Conservation (phyloP, 2,797 vertebrate genomes). For the Corythornis leucogaster region DNA sequence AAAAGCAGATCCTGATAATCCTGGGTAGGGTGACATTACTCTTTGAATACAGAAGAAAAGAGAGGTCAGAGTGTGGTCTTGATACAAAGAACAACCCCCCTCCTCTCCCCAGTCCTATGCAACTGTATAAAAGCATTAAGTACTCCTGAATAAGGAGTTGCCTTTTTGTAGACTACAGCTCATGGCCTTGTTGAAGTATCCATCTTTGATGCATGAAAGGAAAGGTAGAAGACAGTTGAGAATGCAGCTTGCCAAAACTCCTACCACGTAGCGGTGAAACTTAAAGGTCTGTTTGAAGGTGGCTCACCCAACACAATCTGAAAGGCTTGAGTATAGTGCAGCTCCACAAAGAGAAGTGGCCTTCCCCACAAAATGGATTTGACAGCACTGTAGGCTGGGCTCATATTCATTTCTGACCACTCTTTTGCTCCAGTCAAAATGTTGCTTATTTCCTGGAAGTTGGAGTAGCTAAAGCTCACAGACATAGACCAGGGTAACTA, state of each 20-base stretch:
- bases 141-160: neutral
- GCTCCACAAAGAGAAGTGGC: neutral
- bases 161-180: neutral
- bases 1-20: slow-evolving; percentile 6
- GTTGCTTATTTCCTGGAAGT: neutral
- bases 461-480: neutral
- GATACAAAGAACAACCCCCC: neutral
- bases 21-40: neutral
- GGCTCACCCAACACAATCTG: neutral
- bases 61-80: neutral
- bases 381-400: neutral
- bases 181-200: neutral
- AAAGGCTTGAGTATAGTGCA: neutral
- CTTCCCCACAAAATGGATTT: neutral
- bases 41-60: neutral
- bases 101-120: neutral
- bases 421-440: neutral
- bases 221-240: neutral
- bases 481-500: neutral
- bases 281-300: neutral
- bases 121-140: slow-evolving; percentile 3
- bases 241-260: neutral
- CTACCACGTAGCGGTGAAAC: neutral
- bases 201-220: slow-evolving; percentile 6
- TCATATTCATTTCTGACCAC: neutral